Percentiles rank a stretch among this genome's conserved stretches.
Conservation (phyloP, 2,113 vertebrate species). For the Lophura nycthemera region DNA sequence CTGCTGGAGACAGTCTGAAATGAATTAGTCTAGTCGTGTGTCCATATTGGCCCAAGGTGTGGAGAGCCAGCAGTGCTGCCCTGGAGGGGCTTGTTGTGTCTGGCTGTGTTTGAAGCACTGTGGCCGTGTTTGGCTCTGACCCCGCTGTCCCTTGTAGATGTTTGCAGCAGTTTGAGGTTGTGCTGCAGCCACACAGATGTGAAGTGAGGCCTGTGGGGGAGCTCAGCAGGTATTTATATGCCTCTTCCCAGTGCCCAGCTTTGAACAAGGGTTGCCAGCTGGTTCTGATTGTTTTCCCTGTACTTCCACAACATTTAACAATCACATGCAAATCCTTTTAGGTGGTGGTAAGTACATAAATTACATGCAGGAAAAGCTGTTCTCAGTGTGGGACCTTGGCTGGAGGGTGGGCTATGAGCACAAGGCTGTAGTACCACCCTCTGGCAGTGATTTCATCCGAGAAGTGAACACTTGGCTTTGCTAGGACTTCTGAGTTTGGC, state of each 20-base stretch:
- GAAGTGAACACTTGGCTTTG: background rate
- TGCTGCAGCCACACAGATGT: background rate
- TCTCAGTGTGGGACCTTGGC: background rate
- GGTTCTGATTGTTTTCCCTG: background rate
- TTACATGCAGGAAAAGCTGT: background rate
- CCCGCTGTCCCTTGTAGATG: background rate
- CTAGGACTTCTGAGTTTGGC: background rate
- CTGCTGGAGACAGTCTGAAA: background rate
- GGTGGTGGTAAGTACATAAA: background rate
- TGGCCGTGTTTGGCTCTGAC: background rate
- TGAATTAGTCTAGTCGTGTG: background rate
- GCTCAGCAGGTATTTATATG: background rate
- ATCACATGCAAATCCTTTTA: background rate
- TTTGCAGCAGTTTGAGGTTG: constrained; percentile 7
- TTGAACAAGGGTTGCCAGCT: background rate
- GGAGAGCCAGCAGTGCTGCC: background rate
- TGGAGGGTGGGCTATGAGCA: background rate
- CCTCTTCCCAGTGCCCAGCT: accelerated
- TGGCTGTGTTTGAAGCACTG: constrained; percentile 8
- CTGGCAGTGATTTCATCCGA: background rate
- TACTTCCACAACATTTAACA: background rate
- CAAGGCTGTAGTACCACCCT: background rate
- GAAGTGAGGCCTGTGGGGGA: background rate
- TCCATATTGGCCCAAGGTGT: constrained; percentile 17
- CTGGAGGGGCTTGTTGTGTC: background rate